These are phyloP conservation scores for Eutolmus rufibarbis DNA, from an alignment of 2,888 invertebrate genomes.

Conservation along the genomic window DNA sequence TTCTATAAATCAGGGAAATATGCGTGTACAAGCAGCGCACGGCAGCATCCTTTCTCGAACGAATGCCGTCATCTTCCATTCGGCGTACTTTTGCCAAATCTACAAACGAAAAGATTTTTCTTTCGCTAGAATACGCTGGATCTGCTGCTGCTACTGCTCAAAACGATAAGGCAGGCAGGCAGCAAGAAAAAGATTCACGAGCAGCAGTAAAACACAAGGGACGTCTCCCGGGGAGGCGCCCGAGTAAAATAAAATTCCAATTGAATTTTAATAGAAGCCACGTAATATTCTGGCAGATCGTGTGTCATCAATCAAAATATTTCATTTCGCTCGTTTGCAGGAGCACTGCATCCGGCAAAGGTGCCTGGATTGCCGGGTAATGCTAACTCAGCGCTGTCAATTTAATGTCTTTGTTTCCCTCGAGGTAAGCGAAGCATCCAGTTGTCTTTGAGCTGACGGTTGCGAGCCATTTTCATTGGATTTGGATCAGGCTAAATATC, in stretches of 20 bases:
- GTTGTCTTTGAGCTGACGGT: background rate
- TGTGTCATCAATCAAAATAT: slow-evolving; percentile 32
- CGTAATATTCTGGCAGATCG: slow-evolving; percentile 19
- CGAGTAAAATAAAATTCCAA: slow-evolving; percentile 17
- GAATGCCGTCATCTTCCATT: background rate
- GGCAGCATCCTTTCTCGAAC: background rate
- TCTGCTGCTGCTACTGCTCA: background rate
- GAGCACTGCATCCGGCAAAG: background rate
- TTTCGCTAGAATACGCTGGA: background rate
- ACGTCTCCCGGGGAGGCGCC: background rate
- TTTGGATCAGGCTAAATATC: background rate
- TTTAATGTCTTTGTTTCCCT: background rate
- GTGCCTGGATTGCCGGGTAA: background rate
- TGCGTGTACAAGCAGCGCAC: background rate
- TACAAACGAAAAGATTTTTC: slow-evolving; percentile 1
- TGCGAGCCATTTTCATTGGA: background rate
- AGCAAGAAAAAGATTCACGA: background rate
- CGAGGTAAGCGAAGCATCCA: background rate
- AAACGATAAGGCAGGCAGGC: background rate
- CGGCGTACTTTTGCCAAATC: background rate
- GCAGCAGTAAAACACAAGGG: background rate
- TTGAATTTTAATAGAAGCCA: slow-evolving; percentile 32
- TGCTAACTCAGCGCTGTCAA: background rate
- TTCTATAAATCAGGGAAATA: slow-evolving; percentile 42
- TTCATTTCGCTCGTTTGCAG: background rate